Percentiles rank a stretch among this genome's conserved stretches.
phyloP scores from a whole-genome alignment of 1,140 invertebrate genomes.

The Zaprionus kolodkinae region DNA sequence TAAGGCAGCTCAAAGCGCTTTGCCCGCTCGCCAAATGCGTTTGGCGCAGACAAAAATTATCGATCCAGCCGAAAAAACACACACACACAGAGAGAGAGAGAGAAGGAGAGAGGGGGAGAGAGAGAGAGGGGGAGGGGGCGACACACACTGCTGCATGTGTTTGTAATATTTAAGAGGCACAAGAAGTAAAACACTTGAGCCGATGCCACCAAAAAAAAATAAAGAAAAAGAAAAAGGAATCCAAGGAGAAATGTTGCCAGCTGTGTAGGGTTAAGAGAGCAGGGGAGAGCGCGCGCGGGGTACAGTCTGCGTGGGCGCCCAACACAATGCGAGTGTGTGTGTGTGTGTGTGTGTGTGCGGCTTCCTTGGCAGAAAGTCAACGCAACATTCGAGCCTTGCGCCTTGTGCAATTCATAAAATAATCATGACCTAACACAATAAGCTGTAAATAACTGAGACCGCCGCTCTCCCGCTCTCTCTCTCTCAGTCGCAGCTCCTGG shows the following conservation, averaged over 20 bases:
- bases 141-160: background rate
- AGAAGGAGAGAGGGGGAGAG: background rate
- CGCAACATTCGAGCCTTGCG: constrained; percentile 45
- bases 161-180: constrained; percentile 56
- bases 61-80: constrained; percentile 54
- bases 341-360: constrained; percentile 15
- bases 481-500: background rate
- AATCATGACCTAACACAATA: constrained; percentile 72
- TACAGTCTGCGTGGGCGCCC: constrained; percentile 34
- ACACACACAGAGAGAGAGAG: constrained; percentile 1
- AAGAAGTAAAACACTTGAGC: constrained; percentile 70
- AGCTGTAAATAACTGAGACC: constrained; percentile 52
- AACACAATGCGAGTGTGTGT: constrained; percentile 26
- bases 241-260: constrained; percentile 5
- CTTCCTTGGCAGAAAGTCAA: constrained; percentile 46
- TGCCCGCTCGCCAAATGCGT: constrained; percentile 54
- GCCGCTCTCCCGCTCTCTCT: constrained; percentile 6
- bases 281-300: background rate
- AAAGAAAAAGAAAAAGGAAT: constrained; percentile 9
- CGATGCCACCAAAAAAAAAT: constrained; percentile 16
- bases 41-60: constrained; percentile 62
- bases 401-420: constrained; percentile 63
- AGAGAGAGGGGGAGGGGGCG: no score
- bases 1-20: constrained; percentile 12
- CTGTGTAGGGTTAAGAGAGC: background rate